Conservation (phyloP, 2,113 vertebrate species). For the Acanthisitta chloris region DNA sequence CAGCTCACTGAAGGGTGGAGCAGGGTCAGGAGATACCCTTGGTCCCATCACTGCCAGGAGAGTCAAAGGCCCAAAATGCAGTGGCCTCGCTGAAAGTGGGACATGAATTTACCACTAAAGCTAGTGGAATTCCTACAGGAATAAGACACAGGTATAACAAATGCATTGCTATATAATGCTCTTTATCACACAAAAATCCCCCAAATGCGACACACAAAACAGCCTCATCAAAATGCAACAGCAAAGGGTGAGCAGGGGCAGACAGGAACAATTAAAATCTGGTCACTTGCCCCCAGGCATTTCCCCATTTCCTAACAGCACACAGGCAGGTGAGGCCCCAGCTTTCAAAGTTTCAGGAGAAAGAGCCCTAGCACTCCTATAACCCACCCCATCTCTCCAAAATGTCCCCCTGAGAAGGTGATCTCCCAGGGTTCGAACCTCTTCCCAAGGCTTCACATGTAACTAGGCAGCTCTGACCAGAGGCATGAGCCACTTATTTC, state of each 20-base stretch:
- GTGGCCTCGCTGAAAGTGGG: neutral
- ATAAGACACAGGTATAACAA: neutral
- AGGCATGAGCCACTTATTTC: neutral
- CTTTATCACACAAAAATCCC: neutral
- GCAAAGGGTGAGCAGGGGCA: neutral
- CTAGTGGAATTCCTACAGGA: neutral
- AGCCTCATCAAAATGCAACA: neutral
- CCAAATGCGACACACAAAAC: too few relatives aligned
- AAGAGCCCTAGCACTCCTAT: neutral
- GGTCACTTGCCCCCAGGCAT: neutral
- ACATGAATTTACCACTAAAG: neutral
- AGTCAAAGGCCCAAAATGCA: neutral
- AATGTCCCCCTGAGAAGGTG: neutral
- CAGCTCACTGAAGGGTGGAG: neutral
- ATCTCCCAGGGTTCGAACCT: neutral
- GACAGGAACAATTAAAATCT: neutral
- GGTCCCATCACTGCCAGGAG: neutral
- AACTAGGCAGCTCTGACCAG: neutral
- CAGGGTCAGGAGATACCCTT: fast-evolving
- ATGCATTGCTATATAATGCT: neutral
- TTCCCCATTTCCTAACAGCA: neutral
- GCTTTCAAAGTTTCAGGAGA: neutral
- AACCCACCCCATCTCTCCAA: neutral
- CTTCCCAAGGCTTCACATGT: neutral
- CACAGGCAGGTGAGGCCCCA: neutral